phyloP scores from a whole-genome alignment of 2,113 vertebrate genomes.

The Campylomormyrus numenius region DNA sequence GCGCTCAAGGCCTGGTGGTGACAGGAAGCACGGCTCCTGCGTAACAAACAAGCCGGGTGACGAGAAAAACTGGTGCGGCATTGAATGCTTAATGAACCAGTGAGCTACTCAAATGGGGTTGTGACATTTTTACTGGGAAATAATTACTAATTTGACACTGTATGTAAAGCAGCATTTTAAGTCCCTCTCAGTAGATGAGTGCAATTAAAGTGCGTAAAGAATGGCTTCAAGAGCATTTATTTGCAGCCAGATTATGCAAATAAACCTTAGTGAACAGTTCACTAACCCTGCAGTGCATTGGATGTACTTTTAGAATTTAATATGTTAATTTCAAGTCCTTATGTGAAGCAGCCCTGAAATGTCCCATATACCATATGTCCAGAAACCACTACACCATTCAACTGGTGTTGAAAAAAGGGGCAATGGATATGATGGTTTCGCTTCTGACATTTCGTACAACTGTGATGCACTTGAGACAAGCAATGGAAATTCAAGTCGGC shows the following conservation, averaged over 20 bases:
- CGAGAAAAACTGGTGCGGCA: not conserved
- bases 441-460: not conserved
- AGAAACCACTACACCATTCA: constrained; percentile 11
- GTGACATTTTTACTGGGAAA: constrained; percentile 36
- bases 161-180: constrained; percentile 34
- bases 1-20: not conserved
- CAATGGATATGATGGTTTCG: not conserved
- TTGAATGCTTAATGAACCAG: constrained; percentile 20
- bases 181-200: constrained; percentile 24
- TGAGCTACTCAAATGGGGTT: constrained; percentile 26
- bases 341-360: not conserved
- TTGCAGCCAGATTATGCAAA: constrained; percentile 26
- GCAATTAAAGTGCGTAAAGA: constrained; percentile 28
- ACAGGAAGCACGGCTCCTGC: not conserved
- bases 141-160: constrained; percentile 35
- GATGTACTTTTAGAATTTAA: constrained; percentile 20
- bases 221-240: constrained; percentile 7
- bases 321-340: constrained; percentile 8
- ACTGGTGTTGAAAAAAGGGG: constrained; percentile 16
- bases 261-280: not conserved
- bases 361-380: not conserved
- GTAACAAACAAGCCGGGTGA: not conserved
- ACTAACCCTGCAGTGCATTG: constrained; percentile 14
- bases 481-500: not conserved
- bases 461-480: not conserved